Percentiles rank a stretch among this genome's conserved stretches.
phyloP scores from a whole-genome alignment of 2,113 vertebrate genomes.

The Hoplias malabaricus region DNA sequence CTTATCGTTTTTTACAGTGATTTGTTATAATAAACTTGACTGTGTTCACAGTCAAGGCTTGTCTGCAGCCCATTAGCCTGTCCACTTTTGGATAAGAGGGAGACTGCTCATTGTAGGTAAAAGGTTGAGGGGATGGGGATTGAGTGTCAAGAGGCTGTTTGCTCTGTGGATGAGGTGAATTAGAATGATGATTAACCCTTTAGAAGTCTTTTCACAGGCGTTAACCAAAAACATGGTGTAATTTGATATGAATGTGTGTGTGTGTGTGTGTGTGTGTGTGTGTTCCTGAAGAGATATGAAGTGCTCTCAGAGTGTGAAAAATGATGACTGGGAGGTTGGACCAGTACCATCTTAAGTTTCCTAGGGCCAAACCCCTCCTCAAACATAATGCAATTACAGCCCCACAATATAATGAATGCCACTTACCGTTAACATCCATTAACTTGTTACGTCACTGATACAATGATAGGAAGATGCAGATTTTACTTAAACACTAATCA shows the following conservation, averaged over 20 bases:
- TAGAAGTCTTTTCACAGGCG: neutral
- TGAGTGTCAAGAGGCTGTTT: neutral
- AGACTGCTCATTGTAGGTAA: neutral
- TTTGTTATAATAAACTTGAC: conserved; percentile 1
- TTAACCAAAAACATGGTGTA: too few species aligned
- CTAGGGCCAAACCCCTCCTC: neutral
- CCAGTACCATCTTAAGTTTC: neutral
- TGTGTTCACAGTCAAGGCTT: neutral
- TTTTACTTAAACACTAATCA: too few species aligned
- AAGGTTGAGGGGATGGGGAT: neutral
- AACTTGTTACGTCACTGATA: neutral
- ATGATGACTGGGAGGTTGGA: neutral
- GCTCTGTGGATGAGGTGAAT: neutral
- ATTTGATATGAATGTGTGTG: neutral
- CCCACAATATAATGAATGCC: neutral
- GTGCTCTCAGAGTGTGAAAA: neutral
- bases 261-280: conserved; percentile 27
- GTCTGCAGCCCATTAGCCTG: neutral
- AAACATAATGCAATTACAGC: neutral
- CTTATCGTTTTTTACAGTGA: neutral
- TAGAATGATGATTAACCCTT: neutral
- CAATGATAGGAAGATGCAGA: neutral
- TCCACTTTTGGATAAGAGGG: neutral
- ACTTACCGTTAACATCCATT: neutral
- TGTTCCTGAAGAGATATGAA: too few species aligned